Conservation (phyloP, 2,797 vertebrate species). For the Cyclopterus lumpus region DNA sequence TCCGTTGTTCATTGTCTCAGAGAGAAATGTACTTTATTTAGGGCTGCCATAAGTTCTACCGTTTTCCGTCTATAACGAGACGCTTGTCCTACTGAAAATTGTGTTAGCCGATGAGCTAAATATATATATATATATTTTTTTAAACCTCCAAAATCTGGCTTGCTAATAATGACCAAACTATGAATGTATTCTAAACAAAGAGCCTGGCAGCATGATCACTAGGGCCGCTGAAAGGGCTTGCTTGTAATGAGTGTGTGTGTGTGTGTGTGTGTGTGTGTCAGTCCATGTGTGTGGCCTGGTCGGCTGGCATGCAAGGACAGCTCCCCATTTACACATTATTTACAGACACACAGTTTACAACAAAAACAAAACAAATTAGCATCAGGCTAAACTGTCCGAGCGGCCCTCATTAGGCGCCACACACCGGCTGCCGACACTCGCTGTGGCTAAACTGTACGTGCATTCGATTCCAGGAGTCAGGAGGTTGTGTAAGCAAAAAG, state of each 20-base stretch:
- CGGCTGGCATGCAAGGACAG: conserved; percentile 49
- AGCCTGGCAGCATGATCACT: conserved; percentile 55
- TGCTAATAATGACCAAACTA: conserved; percentile 54
- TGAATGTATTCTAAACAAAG: conserved; percentile 74
- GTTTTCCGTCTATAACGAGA: background rate
- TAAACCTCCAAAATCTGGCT: conserved; percentile 41
- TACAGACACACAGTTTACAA: conserved; percentile 73
- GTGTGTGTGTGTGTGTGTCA: conserved; percentile 36
- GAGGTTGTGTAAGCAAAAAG: conserved; percentile 41
- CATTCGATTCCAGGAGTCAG: conserved; percentile 48
- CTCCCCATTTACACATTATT: conserved; percentile 75
- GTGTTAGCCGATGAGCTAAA: conserved; percentile 15
- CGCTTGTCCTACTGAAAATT: background rate
- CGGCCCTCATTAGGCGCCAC: conserved; percentile 63
- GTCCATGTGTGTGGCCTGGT: conserved; percentile 60
- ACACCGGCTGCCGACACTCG: conserved; percentile 30
- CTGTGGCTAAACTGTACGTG: conserved; percentile 33
- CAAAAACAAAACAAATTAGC: conserved; percentile 75
- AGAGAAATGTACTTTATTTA: background rate
- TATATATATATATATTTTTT: no score
- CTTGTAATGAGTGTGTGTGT: conserved; percentile 62
- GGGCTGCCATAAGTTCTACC: background rate
- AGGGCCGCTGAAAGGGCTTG: conserved; percentile 47
- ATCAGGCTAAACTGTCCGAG: conserved; percentile 45
- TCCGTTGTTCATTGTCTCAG: background rate